phyloP scores from a whole-genome alignment of 2,113 vertebrate genomes.

The Empidonax traillii region DNA sequence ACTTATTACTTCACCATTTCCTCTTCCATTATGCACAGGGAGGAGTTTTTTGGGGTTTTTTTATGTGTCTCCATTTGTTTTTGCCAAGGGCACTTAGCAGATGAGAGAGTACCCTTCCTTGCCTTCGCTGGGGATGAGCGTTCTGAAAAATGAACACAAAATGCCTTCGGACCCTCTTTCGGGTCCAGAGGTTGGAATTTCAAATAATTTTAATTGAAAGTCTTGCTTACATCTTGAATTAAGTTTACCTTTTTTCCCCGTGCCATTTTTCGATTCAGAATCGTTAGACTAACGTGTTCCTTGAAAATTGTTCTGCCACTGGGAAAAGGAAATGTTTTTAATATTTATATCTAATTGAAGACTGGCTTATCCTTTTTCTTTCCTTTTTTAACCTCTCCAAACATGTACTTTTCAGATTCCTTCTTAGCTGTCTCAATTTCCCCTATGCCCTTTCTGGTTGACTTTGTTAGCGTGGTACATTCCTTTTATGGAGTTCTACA shows the following conservation, averaged over 20 bases:
- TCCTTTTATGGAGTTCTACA: slow-evolving; percentile 44
- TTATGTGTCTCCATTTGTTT: slow-evolving; percentile 21
- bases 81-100: slow-evolving; percentile 21
- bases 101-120: background rate
- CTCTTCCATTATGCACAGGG: background rate
- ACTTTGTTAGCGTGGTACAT: background rate
- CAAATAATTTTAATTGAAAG: background rate
- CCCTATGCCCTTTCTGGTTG: slow-evolving; percentile 43
- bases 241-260: background rate
- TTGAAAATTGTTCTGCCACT: background rate
- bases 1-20: background rate
- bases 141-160: background rate
- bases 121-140: background rate
- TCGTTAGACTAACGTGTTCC: background rate
- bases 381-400: slow-evolving; percentile 54
- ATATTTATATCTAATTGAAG: slow-evolving; percentile 14
- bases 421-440: slow-evolving; percentile 17
- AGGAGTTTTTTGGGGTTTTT: background rate
- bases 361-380: slow-evolving; percentile 18
- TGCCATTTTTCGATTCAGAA: background rate
- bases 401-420: slow-evolving; percentile 44
- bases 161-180: background rate
- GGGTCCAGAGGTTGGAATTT: background rate
- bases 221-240: background rate
- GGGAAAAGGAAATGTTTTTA: slow-evolving; percentile 26